phyloP scores from a whole-genome alignment of 2,888 invertebrate species.

The Pristionchus arcanus region DNA sequence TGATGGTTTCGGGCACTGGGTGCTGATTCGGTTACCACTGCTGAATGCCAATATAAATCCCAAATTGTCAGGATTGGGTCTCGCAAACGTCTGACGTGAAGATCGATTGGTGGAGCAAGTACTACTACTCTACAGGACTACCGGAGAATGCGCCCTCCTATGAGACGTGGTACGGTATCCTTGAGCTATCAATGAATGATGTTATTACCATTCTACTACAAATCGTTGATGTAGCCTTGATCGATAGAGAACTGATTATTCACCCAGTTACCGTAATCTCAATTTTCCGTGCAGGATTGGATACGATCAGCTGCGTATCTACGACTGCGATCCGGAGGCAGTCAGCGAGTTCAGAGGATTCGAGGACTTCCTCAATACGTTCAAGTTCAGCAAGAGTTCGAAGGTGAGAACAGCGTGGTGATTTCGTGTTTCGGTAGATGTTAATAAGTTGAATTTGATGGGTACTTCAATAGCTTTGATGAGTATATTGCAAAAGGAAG shows the following conservation, averaged over 20 bases:
- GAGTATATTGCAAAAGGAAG: neutral
- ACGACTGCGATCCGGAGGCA: conserved; percentile 81
- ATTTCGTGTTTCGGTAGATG: no score
- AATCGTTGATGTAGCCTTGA: no score
- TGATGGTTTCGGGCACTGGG: neutral
- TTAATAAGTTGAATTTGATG: no score
- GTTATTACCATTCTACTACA: neutral
- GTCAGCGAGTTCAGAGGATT: conserved; percentile 80
- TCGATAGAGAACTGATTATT: neutral
- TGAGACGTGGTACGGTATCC: conserved; percentile 62
- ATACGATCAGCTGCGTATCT: conserved; percentile 81
- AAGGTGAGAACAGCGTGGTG: neutral
- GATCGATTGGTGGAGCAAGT: conserved; percentile 96
- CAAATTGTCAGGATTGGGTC: neutral
- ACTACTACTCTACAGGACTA: conserved; percentile 90
- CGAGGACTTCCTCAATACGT: conserved; percentile 82
- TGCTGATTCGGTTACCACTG: no score
- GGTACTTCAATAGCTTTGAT: neutral
- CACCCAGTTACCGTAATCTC: neutral
- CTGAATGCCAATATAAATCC: no score
- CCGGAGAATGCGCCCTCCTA: conserved; percentile 80
- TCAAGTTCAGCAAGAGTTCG: conserved; percentile 67
- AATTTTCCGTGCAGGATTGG: conserved; percentile 65
- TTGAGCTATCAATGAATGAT: neutral
- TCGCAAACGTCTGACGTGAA: conserved; percentile 50